A percentile compares a stretch with the other conserved stretches of the same genome.
Conservation (phyloP, 2,888 invertebrate species). For the Drosophila stalkeri region DNA sequence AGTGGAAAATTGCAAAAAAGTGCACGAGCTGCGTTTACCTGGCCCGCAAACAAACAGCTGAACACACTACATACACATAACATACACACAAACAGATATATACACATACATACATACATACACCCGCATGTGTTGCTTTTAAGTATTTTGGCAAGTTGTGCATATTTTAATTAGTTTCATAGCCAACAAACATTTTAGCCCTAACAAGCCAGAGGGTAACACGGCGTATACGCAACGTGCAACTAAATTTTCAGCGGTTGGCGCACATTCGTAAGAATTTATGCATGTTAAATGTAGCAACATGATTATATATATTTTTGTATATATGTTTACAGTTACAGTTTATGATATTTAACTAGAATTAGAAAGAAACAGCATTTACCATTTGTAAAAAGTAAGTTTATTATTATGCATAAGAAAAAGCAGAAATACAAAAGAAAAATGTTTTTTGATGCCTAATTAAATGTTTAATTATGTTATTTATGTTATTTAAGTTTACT, state of each 20-base stretch:
- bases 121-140: slow-evolving; percentile 49
- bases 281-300: not conserved
- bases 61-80: slow-evolving; percentile 3
- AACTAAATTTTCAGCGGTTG: not conserved
- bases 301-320: not conserved
- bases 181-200: slow-evolving; percentile 34
- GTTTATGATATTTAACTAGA: not conserved
- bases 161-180: slow-evolving; percentile 78
- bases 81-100: not conserved
- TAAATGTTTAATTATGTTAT: not conserved
- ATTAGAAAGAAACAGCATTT: too few species aligned
- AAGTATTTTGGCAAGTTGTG: slow-evolving; percentile 75
- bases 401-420: not conserved
- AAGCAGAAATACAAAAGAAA: not conserved
- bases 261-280: not conserved
- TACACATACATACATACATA: not conserved
- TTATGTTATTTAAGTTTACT: too few species aligned
- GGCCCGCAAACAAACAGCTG: slow-evolving; percentile 32
- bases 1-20: slow-evolving; percentile 77
- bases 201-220: slow-evolving; percentile 16
- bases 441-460: not conserved
- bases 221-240: slow-evolving; percentile 53
- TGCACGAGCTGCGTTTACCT: slow-evolving; percentile 63
- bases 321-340: too few species aligned
- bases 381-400: not conserved